Evolutionary conservation across 1,140 invertebrate genomes (phyloP).

Genomic region (Tetranychus cinnabarinus): DNA sequence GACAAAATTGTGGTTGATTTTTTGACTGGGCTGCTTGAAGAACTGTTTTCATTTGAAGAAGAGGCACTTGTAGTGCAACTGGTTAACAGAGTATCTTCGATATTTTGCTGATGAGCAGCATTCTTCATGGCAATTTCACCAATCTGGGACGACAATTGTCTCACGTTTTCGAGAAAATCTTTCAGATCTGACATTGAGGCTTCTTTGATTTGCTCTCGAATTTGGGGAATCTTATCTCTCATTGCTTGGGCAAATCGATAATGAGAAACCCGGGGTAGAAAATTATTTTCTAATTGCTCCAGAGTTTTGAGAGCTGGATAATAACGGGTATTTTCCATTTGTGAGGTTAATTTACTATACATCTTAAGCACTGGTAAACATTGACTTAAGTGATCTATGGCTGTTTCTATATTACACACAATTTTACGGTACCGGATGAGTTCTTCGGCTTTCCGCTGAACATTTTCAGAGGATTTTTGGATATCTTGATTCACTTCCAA

Average conservation of each 20-base stretch:
- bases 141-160: slow-evolving; percentile 77
- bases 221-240: slow-evolving; percentile 48
- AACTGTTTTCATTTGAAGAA: too few species aligned
- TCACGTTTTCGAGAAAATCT: slow-evolving; percentile 89
- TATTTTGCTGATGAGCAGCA: slow-evolving; percentile 24
- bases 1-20: too few species aligned
- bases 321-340: slow-evolving; percentile 82
- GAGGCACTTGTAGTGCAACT: too few species aligned
- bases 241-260: slow-evolving; percentile 87
- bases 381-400: slow-evolving; percentile 71
- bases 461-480: slow-evolving; percentile 23
- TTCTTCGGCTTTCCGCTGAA: slow-evolving; percentile 39
- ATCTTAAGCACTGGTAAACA: slow-evolving; percentile 84
- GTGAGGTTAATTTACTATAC: slow-evolving; percentile 78
- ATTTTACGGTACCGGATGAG: slow-evolving; percentile 67
- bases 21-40: too few species aligned
- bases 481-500: slow-evolving; percentile 26
- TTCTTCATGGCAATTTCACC: slow-evolving; percentile 78
- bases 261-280: slow-evolving; percentile 67
- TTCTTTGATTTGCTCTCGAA: slow-evolving; percentile 75
- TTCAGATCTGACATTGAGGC: slow-evolving; percentile 87
- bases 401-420: slow-evolving; percentile 73
- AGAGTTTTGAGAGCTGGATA: slow-evolving; percentile 92
- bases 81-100: neutral
- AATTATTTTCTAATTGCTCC: slow-evolving; percentile 79